Evolutionary conservation across 2,797 vertebrate genomes (phyloP).

Genomic region (Kryptolebias ocellatus): DNA sequence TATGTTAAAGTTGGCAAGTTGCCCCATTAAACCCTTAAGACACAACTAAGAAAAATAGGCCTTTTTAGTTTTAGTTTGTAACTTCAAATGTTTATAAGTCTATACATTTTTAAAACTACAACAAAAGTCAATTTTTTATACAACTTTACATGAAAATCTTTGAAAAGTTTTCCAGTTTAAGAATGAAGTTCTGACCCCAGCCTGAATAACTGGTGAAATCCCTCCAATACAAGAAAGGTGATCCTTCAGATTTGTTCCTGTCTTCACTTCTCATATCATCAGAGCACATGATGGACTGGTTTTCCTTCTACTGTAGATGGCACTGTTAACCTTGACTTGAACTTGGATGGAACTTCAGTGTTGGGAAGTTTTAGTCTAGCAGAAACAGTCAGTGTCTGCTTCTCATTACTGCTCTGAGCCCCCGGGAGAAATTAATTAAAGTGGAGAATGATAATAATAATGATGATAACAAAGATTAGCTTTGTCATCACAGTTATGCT

Average conservation of each 20-base stretch:
- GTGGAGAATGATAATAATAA: slow-evolving; percentile 69
- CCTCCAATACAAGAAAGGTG: not conserved
- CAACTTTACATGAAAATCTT: too few species aligned
- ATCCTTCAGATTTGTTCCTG: not conserved
- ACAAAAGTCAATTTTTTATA: too few species aligned
- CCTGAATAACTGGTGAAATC: not conserved
- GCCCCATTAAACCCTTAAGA: too few species aligned
- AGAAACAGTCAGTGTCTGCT: slow-evolving; percentile 67
- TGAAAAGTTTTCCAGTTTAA: not conserved
- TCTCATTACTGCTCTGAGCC: slow-evolving; percentile 69
- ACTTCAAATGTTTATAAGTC: too few species aligned
- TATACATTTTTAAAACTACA: too few species aligned
- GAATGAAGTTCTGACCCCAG: not conserved
- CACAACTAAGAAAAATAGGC: too few species aligned
- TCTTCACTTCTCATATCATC: slow-evolving; percentile 14
- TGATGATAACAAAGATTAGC: slow-evolving; percentile 72
- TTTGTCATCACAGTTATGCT: slow-evolving; percentile 77
- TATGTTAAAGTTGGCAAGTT: too few species aligned
- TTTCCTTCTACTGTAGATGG: slow-evolving; percentile 87
- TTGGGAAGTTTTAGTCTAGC: slow-evolving; percentile 27
- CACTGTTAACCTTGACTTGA: slow-evolving; percentile 86
- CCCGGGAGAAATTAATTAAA: slow-evolving; percentile 79
- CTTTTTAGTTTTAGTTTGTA: too few species aligned
- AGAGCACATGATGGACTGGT: slow-evolving; percentile 43
- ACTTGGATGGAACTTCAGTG: slow-evolving; percentile 30